phyloP scores from a whole-genome alignment of 1,140 invertebrate genomes.

The Bombus cullumanus region DNA sequence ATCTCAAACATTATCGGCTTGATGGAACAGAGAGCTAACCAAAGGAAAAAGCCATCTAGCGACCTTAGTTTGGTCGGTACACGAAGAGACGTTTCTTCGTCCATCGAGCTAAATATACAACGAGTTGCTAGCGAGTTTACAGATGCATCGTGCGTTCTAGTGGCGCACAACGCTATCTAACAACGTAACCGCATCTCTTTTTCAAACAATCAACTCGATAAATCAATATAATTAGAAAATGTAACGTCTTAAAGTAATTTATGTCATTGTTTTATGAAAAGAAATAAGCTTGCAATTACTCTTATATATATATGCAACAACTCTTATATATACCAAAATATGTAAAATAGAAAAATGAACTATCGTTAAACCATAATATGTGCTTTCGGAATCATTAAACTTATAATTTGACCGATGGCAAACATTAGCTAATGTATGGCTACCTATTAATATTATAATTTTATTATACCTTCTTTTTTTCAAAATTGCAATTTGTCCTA shows the following conservation, averaged over 20 bases:
- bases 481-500: too few species aligned
- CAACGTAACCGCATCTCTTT: not conserved
- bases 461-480: too few species aligned
- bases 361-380: too few species aligned
- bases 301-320: too few species aligned
- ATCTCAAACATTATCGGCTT: not conserved
- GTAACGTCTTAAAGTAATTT: not conserved
- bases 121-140: constrained; percentile 32
- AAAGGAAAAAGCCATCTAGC: constrained; percentile 8
- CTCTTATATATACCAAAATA: not conserved
- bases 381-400: too few species aligned
- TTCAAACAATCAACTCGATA: not conserved
- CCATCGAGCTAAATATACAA: constrained; percentile 58
- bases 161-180: not conserved
- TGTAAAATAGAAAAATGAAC: not conserved
- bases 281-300: not conserved
- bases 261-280: not conserved
- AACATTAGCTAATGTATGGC: too few species aligned
- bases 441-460: too few species aligned
- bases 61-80: constrained; percentile 20
- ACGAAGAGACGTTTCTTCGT: constrained; percentile 30
- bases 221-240: not conserved
- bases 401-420: not conserved
- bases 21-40: not conserved
- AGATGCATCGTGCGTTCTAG: constrained; percentile 32